Percentiles rank a stretch among this genome's conserved stretches.
Evolutionary conservation across 2,113 vertebrate species (phyloP).

Genomic region (Myotis brandtii): DNA sequence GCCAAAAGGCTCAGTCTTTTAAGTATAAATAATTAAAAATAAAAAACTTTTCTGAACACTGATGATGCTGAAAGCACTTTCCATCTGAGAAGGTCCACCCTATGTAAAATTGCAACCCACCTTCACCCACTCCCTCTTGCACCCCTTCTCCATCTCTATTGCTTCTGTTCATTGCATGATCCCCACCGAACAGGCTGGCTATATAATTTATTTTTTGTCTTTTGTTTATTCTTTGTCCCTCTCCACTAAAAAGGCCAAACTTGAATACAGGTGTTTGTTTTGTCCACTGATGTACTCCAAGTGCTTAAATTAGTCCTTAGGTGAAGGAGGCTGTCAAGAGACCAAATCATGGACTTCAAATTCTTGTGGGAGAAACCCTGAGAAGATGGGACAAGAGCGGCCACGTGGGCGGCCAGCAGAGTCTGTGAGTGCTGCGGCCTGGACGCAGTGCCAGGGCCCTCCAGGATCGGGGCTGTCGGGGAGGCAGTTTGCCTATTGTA

Average conservation of each 20-base stretch:
- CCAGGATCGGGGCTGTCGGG: neutral
- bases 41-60: neutral
- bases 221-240: neutral
- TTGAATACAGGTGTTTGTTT: neutral
- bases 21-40: neutral
- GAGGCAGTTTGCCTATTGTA: fast-evolving
- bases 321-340: neutral
- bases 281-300: neutral
- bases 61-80: neutral
- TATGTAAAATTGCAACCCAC: neutral
- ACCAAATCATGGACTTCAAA: neutral
- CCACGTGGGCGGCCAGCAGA: neutral
- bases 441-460: fast-evolving
- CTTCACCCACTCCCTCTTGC: neutral
- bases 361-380: no score
- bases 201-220: no score
- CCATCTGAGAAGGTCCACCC: no score
- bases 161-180: neutral
- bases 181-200: fast-evolving
- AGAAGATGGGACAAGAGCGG: neutral
- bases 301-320: neutral
- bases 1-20: neutral
- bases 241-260: neutral
- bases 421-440: neutral
- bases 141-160: neutral